phyloP scores from a whole-genome alignment of 2,888 invertebrate genomes.

The Fabriciana adippe region DNA sequence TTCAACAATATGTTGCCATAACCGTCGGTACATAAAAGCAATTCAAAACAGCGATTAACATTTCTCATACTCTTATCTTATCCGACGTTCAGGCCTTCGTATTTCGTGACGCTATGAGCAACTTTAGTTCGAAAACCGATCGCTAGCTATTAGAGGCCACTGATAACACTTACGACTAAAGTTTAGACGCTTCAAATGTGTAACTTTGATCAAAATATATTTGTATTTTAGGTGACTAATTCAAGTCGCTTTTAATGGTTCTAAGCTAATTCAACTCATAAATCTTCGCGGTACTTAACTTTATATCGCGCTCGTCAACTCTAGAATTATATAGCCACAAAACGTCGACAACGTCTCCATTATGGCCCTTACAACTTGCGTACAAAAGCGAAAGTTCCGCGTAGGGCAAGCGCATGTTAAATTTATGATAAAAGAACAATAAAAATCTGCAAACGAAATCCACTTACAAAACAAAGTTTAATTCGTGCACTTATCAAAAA shows the following conservation, averaged over 20 bases:
- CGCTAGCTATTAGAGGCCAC: constrained; percentile 57
- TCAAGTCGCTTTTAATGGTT: constrained; percentile 39
- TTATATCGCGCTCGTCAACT: constrained; percentile 41
- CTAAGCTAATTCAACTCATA: constrained; percentile 39
- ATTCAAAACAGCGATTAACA: constrained; percentile 72
- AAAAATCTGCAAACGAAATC: constrained; percentile 42
- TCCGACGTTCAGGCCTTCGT: constrained; percentile 54
- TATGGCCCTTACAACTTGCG: constrained; percentile 32
- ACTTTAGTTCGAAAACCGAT: constrained; percentile 67
- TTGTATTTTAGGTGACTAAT: constrained; percentile 37
- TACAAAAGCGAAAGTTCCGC: constrained; percentile 26
- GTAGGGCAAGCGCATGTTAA: constrained; percentile 20
- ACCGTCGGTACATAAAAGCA: constrained; percentile 61
- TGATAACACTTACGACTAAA: constrained; percentile 56
- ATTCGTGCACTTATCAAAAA: constrained; percentile 77
- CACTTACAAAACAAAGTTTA: constrained; percentile 51
- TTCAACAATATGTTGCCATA: constrained; percentile 46
- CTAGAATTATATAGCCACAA: constrained; percentile 37
- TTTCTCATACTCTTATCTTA: constrained; percentile 67
- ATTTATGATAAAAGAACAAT: constrained; percentile 38
- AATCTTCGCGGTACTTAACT: constrained; percentile 41
- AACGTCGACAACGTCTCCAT: constrained; percentile 28
- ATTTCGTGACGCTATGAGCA: constrained; percentile 62
- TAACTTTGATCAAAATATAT: constrained; percentile 31
- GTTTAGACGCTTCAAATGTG: constrained; percentile 41